Evolutionary conservation across 2,113 vertebrate species (phyloP).

Genomic region (Spilogale gracilis): DNA sequence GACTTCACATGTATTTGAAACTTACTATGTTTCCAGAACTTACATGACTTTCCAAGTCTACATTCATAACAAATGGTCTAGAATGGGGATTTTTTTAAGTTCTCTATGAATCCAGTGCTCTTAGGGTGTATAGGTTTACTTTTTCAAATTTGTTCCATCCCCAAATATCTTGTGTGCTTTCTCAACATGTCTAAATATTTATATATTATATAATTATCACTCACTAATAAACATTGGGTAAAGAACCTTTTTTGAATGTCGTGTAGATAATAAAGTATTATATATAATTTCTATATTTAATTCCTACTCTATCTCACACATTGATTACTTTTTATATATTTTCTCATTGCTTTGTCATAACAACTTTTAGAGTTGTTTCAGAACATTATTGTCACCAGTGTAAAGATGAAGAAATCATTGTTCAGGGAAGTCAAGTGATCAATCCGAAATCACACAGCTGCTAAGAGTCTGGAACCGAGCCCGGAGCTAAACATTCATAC

Average conservation of each 20-base stretch:
- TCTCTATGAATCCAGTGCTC: neutral
- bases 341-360: neutral
- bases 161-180: neutral
- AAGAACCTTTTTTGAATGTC: neutral
- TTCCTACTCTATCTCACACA: neutral
- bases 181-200: neutral
- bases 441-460: neutral
- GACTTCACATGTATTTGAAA: neutral
- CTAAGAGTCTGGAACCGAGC: neutral
- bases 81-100: neutral
- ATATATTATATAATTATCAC: neutral
- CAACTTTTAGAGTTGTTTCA: neutral
- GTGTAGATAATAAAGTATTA: neutral
- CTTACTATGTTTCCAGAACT: neutral
- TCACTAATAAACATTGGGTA: neutral
- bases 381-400: neutral
- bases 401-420: neutral
- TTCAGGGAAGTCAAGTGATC: neutral
- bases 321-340: neutral
- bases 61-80: neutral
- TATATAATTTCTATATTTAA: neutral
- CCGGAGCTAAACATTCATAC: neutral
- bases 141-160: neutral
- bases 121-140: neutral
- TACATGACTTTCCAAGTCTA: slow-evolving; percentile 12